Conservation (phyloP, 1,140 invertebrate genomes). For the Drosophila kohkoa region DNA sequence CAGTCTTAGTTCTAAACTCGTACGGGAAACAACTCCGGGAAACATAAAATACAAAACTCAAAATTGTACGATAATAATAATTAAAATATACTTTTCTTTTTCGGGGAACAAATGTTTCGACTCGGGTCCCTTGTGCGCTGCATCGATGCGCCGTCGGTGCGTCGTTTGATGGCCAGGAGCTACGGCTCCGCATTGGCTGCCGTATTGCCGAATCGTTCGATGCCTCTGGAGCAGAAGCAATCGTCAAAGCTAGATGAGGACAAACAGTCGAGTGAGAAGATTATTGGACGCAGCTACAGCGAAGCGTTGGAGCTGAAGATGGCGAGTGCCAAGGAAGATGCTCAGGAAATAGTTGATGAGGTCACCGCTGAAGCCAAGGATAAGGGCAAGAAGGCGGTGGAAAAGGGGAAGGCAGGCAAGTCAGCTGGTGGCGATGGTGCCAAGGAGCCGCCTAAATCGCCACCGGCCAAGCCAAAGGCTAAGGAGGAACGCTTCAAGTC, state of each 20-base stretch:
- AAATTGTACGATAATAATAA: conserved; percentile 9
- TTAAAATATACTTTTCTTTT: background rate
- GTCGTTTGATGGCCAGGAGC: background rate
- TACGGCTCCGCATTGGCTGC: background rate
- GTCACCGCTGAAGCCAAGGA: background rate
- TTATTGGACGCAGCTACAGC: background rate
- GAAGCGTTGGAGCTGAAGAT: background rate
- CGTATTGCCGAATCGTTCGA: background rate
- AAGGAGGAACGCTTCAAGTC: conserved; percentile 87
- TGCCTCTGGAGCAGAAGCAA: background rate
- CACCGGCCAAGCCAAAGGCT: background rate
- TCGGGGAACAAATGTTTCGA: conserved; percentile 10
- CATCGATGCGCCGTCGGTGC: background rate
- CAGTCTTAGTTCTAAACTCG: conserved; percentile 12
- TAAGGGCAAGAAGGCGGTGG: background rate
- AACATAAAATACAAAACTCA: conserved; percentile 2
- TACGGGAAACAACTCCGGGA: conserved; percentile 1
- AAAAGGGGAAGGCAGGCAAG: background rate
- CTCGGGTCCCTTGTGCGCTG: background rate
- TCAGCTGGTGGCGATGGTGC: background rate
- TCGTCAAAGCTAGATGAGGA: background rate
- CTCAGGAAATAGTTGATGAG: background rate
- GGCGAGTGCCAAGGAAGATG: background rate
- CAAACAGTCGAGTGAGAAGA: background rate
- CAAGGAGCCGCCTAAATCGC: background rate